Base-by-base conservation (phyloP, 2,888 invertebrate genomes). In the Temnothorax ravouxi region DNA sequence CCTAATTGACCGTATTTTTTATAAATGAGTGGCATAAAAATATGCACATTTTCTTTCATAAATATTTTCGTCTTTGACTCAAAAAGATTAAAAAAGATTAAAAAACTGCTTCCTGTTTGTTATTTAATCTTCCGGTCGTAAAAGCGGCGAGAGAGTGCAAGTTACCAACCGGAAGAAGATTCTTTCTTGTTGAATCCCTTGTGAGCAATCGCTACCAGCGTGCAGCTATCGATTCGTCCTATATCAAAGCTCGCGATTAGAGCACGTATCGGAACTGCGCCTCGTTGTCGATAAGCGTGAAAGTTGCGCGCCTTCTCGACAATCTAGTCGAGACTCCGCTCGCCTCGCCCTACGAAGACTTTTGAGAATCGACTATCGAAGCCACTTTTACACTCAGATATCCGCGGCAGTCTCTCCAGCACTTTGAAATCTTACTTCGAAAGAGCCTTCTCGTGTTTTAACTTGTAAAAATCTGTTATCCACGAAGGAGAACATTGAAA, bases 361-460 rank as follows among this genome's bases (percentile, higher is more conserved):
- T 71, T 29, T 29, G 29, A 29, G 56, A 62, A 80, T 76, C 86
- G 82, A 83, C 71, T 69, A 82, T 75, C 75, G 64, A 54, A 79
- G 79, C 38, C 72, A 76, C 83, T 85, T 87, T 88, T 84, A 75
- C 83, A 83, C 81, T 82, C 75, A 77, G 82, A 83, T 83, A 84
- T 76, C 85, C 67, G 67, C 67, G 67, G 81, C 84, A 50, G 15
- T 50, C 72, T 76, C 52, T 66, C 34, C 18, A 47, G 52, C 56
- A 71, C 77, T 72, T 81, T 69, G 64, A 76, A 86, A 87, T 89
- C 86, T 90, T 87, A 88, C 87, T 88, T 64, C 88, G 86, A 83
- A 91, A 92, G 88, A 92, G 92, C 90, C 85, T 92, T 92, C 88
- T 75, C 90, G 84, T 91, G 91, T 91, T 86, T 85, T 86, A 66